A percentile compares a stretch with the other conserved stretches of the same genome.
These are phyloP conservation scores for Zaprionus lineosus DNA, from an alignment of 2,888 invertebrate species.

Conservation along the genomic window DNA sequence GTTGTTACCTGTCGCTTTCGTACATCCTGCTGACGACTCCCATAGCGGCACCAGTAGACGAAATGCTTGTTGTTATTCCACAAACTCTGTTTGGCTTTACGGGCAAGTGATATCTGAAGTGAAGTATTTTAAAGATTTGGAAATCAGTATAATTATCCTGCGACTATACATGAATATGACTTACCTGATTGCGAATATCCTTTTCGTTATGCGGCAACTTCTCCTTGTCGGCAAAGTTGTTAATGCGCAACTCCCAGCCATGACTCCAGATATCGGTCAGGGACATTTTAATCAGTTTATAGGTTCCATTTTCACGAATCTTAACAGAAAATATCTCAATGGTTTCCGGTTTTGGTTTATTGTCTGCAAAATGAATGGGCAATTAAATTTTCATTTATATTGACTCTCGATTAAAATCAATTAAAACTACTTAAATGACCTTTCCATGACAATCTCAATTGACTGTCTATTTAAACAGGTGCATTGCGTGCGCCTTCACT, in stretches of 20 bases:
- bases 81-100: slow-evolving; percentile 82
- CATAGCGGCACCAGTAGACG: slow-evolving; percentile 89
- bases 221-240: slow-evolving; percentile 89
- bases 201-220: slow-evolving; percentile 87
- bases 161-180: neutral
- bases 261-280: slow-evolving; percentile 88
- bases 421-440: slow-evolving; percentile 43
- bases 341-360: slow-evolving; percentile 89
- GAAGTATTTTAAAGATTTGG: neutral
- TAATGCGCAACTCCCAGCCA: slow-evolving; percentile 87
- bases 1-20: slow-evolving; percentile 87
- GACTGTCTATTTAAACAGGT: neutral
- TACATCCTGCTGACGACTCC: slow-evolving; percentile 87
- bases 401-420: slow-evolving; percentile 20
- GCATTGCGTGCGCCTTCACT: no score
- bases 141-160: neutral
- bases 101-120: slow-evolving; percentile 80
- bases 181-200: slow-evolving; percentile 88
- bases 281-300: slow-evolving; percentile 85
- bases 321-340: slow-evolving; percentile 87
- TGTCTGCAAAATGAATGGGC: slow-evolving; percentile 84
- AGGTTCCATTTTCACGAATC: slow-evolving; percentile 84
- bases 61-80: slow-evolving; percentile 85
- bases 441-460: no score
- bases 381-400: neutral